Percentiles rank a stretch among this genome's conserved stretches.
Evolutionary conservation across 2,113 vertebrate species (phyloP).

Genomic region (Tor tambroides): DNA sequence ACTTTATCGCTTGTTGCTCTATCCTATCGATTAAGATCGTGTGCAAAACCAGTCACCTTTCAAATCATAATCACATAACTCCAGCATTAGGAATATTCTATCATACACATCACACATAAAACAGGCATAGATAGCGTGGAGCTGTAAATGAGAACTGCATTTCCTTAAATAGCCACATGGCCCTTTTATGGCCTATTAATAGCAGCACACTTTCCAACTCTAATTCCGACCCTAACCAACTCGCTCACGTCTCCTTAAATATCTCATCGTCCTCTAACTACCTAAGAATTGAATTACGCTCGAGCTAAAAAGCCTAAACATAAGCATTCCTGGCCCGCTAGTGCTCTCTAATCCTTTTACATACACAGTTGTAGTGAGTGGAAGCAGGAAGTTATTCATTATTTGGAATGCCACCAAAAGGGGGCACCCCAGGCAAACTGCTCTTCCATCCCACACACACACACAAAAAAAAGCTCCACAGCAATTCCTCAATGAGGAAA

Average conservation of each 20-base stretch:
- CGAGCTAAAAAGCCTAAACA: constrained; percentile 40
- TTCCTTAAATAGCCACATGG: constrained; percentile 60
- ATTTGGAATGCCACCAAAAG: constrained; percentile 76
- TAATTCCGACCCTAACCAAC: constrained; percentile 27
- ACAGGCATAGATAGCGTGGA: background rate
- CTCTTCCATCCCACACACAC: constrained; percentile 58
- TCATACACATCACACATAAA: background rate
- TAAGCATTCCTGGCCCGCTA: background rate
- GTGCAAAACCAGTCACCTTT: no score
- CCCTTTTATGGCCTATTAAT: constrained; percentile 58
- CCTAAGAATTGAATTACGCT: background rate
- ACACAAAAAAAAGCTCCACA: constrained; percentile 57
- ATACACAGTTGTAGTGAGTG: background rate
- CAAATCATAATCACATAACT: background rate
- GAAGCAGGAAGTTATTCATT: constrained; percentile 47
- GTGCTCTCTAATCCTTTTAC: background rate
- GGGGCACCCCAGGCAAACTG: constrained; percentile 78
- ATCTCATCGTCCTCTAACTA: constrained; percentile 9
- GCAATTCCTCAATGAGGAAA: constrained; percentile 67
- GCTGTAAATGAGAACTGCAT: constrained; percentile 38
- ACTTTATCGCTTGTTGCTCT: no score
- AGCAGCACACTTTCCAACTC: constrained; percentile 48
- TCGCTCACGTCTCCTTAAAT: background rate
- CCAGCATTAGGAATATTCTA: background rate
- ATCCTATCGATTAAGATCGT: no score